Conservation (phyloP, 1,140 invertebrate species). For the Tetramorium parvispinum region DNA sequence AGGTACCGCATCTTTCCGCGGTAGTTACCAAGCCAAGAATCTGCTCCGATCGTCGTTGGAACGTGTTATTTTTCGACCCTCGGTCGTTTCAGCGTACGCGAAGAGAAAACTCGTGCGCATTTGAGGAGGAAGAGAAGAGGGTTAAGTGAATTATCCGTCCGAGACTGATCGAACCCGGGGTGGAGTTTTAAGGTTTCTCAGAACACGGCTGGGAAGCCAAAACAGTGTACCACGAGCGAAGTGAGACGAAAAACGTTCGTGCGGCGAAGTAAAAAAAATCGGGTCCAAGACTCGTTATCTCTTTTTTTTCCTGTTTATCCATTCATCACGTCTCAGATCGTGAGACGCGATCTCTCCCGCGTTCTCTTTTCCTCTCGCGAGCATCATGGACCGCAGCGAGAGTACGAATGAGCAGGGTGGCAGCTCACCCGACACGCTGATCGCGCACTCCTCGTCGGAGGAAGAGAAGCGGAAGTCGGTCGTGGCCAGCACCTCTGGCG, state of each 20-base stretch:
- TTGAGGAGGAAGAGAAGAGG: background rate
- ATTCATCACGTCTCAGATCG: background rate
- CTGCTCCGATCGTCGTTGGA: background rate
- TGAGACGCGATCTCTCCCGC: background rate
- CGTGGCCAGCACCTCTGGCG: constrained; percentile 69
- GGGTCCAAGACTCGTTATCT: background rate
- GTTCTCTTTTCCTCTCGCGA: background rate
- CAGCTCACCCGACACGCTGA: constrained; percentile 79
- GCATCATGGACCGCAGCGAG: constrained; percentile 77
- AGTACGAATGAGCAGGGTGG: constrained; percentile 73
- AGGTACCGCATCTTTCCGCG: background rate
- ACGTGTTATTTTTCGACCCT: background rate
- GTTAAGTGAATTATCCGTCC: constrained; percentile 70
- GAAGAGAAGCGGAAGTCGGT: constrained; percentile 74
- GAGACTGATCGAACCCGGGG: constrained; percentile 60
- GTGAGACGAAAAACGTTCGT: constrained; percentile 43
- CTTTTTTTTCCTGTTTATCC: constrained; percentile 3
- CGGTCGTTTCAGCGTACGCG: background rate
- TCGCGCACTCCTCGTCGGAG: constrained; percentile 78
- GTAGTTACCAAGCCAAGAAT: background rate
- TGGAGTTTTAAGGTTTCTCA: constrained; percentile 76
- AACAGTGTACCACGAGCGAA: constrained; percentile 51
- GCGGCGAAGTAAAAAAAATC: background rate
- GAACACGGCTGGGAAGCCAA: constrained; percentile 75
- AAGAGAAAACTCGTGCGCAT: background rate